A percentile compares a stretch with the other conserved stretches of the same genome.
These are phyloP conservation scores for Prionchulus punctatus DNA, from an alignment of 2,888 invertebrate species.

Conservation along the genomic window DNA sequence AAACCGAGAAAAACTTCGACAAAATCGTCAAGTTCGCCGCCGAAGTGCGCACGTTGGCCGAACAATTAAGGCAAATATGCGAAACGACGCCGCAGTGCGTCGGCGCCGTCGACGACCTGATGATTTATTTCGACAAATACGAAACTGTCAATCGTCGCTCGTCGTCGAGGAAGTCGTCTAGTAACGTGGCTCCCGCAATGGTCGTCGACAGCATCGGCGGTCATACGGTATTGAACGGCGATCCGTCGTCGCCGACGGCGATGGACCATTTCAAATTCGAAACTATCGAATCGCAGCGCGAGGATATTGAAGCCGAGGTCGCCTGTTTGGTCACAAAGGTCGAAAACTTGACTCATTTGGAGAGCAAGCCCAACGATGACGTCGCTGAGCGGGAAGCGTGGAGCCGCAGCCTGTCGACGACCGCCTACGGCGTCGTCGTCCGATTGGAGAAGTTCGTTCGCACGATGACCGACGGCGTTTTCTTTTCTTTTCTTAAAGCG, in stretches of 20 bases:
- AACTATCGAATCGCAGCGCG: conserved; percentile 3
- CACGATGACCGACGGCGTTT: not conserved
- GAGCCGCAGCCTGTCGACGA: not conserved
- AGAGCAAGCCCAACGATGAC: too few relatives aligned
- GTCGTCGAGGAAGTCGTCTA: not conserved
- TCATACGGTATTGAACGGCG: too few relatives aligned
- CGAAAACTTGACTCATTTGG: not conserved
- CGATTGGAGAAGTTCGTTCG: not conserved
- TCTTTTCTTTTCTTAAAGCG: not conserved
- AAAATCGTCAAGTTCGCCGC: not conserved
- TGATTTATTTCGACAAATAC: not conserved
- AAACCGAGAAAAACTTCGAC: not conserved
- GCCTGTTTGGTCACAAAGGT: conserved; percentile 9
- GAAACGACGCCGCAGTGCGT: not conserved
- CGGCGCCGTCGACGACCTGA: not conserved
- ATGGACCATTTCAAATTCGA: conserved; percentile 2
- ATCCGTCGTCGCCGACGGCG: not conserved
- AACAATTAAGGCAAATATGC: not conserved
- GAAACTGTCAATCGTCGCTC: too few relatives aligned
- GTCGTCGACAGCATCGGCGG: too few relatives aligned
- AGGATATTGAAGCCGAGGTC: conserved; percentile 8
- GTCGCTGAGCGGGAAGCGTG: not conserved
- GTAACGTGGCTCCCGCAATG: not conserved
- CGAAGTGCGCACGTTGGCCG: not conserved
- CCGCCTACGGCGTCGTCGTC: not conserved